A percentile compares a stretch with the other conserved stretches of the same genome.
Evolutionary conservation across 2,888 invertebrate species (phyloP).

Genomic region (Mystacides longicornis): DNA sequence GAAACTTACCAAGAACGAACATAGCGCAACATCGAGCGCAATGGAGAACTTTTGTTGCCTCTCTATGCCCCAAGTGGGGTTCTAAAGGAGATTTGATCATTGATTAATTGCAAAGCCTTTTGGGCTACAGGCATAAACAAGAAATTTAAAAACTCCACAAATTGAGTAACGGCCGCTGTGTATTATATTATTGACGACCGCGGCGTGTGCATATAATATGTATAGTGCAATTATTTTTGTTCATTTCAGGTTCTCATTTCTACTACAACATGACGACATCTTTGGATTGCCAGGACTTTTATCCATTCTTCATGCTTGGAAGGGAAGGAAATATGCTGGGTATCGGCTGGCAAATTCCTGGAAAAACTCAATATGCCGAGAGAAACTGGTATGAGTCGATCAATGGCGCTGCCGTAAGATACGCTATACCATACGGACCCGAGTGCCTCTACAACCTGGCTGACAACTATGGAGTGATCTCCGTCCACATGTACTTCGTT

Average conservation of each 20-base stretch:
- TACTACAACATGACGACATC: slow-evolving; percentile 25
- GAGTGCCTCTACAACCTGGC: slow-evolving; percentile 23
- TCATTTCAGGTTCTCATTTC: slow-evolving; percentile 26
- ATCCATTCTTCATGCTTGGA: slow-evolving; percentile 26
- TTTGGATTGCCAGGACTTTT: slow-evolving; percentile 18
- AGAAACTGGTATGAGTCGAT: slow-evolving; percentile 25
- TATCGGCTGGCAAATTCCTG: slow-evolving; percentile 25
- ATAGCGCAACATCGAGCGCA: no score
- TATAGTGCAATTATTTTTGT: not conserved
- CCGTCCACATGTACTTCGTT: slow-evolving; percentile 27
- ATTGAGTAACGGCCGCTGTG: no score
- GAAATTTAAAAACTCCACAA: no score
- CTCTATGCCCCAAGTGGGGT: no score
- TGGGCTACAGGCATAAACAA: no score
- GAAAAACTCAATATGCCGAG: slow-evolving; percentile 14
- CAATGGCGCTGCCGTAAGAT: slow-evolving; percentile 15
- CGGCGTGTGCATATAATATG: no score
- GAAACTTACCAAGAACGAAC: no score
- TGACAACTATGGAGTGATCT: slow-evolving; percentile 24
- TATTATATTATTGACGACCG: no score
- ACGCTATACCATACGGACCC: slow-evolving; percentile 24
- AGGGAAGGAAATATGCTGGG: slow-evolving; percentile 22
- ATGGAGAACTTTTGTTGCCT: no score
- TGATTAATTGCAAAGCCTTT: no score
- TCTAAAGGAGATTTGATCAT: no score